Evolutionary conservation across 1,140 invertebrate species (phyloP), one percentile per base, ranked within the genome.

Genomic region (Magallana gigas): DNA sequence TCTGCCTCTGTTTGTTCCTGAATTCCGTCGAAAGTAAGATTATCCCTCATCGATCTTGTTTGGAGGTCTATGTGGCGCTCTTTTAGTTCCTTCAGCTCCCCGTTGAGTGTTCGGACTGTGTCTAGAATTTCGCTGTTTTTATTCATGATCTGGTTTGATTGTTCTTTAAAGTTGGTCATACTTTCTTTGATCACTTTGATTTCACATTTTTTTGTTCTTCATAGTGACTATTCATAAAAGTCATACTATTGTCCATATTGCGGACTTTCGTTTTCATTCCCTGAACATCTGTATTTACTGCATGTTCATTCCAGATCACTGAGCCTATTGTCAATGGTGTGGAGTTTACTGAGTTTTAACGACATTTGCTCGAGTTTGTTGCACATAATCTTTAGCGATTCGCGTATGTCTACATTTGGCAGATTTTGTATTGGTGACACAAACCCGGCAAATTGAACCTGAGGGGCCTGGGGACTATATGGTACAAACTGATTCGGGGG

Each of bases 51-150:
- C 12, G 68, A 76, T 36, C 36, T 36, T 36, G n/a, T 23, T 18
- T 76, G 68, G n/a, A 76, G n/a, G 68, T 76, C 68, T 16, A 76
- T 11, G n/a, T 23, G 68, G n/a, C 29, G n/a, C 36, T 80, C 71
- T 80, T 80, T 8, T 48, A 80, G 23, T 23, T 80, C 23, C 11
- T 23, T 23, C 3, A 18, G 71, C 36, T 80, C 36, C 11, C 12
- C 29, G 18, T 5, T 80, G 23, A 80, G 23, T n/a, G 8, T 12
- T 29, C 12, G 7, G 6, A 80, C 14, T 29, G 11, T 23, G 71
- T 23, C 14, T 14, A 29, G n/a, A 0, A 48, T 80, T 23, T 6
- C 5, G 4, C 71, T 23, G n/a, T 80, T 8, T 23, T 80, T 23
- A 48, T 48, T 12, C 23, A 80, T 12, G 23, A 80, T 23, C 4